A percentile compares a stretch with the other conserved stretches of the same genome.
phyloP scores from a whole-genome alignment of 1,140 invertebrate genomes.

The Papilio aristodemus region DNA sequence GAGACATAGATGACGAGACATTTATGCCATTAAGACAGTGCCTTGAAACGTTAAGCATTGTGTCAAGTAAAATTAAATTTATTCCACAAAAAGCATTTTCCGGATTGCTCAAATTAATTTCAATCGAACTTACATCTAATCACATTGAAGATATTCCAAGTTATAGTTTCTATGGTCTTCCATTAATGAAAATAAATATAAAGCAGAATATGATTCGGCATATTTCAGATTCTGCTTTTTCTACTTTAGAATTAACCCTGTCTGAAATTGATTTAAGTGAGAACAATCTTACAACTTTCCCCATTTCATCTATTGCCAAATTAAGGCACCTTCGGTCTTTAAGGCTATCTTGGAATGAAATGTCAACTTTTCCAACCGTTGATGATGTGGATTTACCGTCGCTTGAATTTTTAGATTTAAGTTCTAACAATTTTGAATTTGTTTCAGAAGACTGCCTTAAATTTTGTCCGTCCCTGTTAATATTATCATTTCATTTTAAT shows the following conservation, averaged over 20 bases:
- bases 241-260: slow-evolving; percentile 89
- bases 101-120: slow-evolving; percentile 85
- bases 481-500: slow-evolving; percentile 92
- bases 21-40: slow-evolving; percentile 86
- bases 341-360: slow-evolving; percentile 91
- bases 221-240: slow-evolving; percentile 91
- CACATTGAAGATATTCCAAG: slow-evolving; percentile 90
- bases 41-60: slow-evolving; percentile 89
- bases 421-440: slow-evolving; percentile 92
- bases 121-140: slow-evolving; percentile 92
- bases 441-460: slow-evolving; percentile 90
- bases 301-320: slow-evolving; percentile 88
- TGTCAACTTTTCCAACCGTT: slow-evolving; percentile 83
- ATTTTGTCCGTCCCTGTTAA: slow-evolving; percentile 90
- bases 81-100: slow-evolving; percentile 91
- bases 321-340: slow-evolving; percentile 87
- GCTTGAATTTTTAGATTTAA: slow-evolving; percentile 90
- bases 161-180: slow-evolving; percentile 92
- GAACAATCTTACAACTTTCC: slow-evolving; percentile 91
- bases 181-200: slow-evolving; percentile 89
- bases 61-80: slow-evolving; percentile 88
- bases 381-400: slow-evolving; percentile 86
- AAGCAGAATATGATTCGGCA: slow-evolving; percentile 90
- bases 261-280: slow-evolving; percentile 92
- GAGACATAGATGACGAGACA: slow-evolving; percentile 87